Evolutionary conservation across 2,888 invertebrate genomes (phyloP).

Genomic region (Dasypogon diadema): DNA sequence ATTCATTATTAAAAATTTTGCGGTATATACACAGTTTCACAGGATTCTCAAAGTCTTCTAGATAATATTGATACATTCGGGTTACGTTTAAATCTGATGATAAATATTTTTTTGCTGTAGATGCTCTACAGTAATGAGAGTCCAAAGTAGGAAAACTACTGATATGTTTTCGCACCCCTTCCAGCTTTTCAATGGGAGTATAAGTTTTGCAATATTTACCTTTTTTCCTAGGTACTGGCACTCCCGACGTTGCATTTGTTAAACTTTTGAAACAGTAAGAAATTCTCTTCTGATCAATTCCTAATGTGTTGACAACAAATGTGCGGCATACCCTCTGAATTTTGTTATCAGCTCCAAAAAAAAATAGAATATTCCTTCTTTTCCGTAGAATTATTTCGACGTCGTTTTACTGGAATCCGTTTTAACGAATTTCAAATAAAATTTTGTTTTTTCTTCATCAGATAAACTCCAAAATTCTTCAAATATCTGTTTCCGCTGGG

Average conservation of each 20-base stretch:
- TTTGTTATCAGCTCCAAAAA: not conserved
- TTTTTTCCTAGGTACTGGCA: not conserved
- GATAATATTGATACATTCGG: not conserved
- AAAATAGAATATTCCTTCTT: not conserved
- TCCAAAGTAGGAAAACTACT: constrained; percentile 9
- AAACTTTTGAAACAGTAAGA: not conserved
- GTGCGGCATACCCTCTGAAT: not conserved
- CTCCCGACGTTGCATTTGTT: not conserved
- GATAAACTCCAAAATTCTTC: constrained; percentile 15
- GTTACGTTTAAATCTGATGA: not conserved
- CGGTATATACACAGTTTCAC: not conserved
- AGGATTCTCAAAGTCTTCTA: constrained; percentile 4
- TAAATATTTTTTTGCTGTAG: not conserved
- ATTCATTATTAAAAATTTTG: constrained; percentile 13
- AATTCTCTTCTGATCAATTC: constrained; percentile 6
- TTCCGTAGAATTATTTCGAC: not conserved
- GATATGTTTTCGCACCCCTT: not conserved
- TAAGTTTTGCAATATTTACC: not conserved
- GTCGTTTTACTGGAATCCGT: too few species aligned
- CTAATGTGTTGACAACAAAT: not conserved
- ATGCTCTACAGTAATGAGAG: not conserved
- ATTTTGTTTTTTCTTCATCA: constrained; percentile 13
- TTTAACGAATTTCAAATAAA: too few species aligned
- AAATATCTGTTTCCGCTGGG: too few species aligned
- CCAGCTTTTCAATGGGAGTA: not conserved